These are phyloP conservation scores for Geotrypetes seraphini DNA, from an alignment of 2,797 vertebrate species.

Conservation along the genomic window DNA sequence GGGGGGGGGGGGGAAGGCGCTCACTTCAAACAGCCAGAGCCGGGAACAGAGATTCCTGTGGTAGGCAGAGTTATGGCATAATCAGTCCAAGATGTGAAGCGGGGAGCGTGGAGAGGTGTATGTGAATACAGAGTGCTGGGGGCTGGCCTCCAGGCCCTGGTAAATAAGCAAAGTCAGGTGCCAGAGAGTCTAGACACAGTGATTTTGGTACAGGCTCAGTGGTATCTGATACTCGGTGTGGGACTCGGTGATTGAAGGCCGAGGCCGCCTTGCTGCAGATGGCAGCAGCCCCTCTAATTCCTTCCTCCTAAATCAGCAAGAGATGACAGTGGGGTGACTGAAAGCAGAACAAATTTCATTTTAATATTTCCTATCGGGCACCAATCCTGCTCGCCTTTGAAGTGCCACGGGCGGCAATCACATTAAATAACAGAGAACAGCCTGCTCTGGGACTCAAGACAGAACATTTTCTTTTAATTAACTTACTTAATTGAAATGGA, in stretches of 20 bases:
- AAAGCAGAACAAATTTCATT: conserved; percentile 58
- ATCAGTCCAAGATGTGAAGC: conserved; percentile 77
- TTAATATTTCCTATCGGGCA: conserved; percentile 64
- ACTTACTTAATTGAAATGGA: conserved; percentile 44
- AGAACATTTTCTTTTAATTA: conserved; percentile 45
- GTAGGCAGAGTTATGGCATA: conserved; percentile 59
- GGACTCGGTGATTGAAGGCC: conserved; percentile 79
- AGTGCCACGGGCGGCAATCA: conserved; percentile 51
- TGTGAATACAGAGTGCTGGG: conserved; percentile 40
- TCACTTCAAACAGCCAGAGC: conserved; percentile 66
- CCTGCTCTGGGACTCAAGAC: conserved; percentile 32
- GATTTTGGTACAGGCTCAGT: conserved; percentile 83
- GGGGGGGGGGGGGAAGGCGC: conserved; percentile 66
- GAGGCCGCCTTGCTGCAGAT: conserved; percentile 73
- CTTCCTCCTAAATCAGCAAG: conserved; percentile 84
- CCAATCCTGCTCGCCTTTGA: conserved; percentile 57
- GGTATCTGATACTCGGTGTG: conserved; percentile 93
- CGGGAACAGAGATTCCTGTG: conserved; percentile 59
- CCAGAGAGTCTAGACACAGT: conserved; percentile 97
- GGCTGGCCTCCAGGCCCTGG: conserved; percentile 78
- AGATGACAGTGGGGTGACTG: conserved; percentile 56
- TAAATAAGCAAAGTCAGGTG: conserved; percentile 95
- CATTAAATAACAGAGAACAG: conserved; percentile 58
- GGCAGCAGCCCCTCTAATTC: conserved; percentile 62
- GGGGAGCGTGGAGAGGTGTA: conserved; percentile 47